Evolutionary conservation across 2,888 invertebrate species (phyloP).

Genomic region (Zaprionus obscuricornis): DNA sequence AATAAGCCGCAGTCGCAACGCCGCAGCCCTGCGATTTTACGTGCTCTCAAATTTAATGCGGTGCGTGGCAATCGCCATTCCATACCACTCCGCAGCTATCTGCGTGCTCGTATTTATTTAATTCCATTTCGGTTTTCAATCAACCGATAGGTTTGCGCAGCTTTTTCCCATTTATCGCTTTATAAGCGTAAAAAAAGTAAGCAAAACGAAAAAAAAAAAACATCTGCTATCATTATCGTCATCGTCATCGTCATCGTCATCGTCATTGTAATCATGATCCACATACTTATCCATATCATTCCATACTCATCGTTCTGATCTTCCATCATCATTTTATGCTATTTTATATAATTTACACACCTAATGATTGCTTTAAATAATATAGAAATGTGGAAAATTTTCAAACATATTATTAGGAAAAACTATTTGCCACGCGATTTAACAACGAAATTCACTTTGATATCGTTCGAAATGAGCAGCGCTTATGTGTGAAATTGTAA

Average conservation of each 20-base stretch:
- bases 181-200: slow-evolving; percentile 27
- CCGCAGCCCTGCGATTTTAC: slow-evolving; percentile 33
- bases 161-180: slow-evolving; percentile 51
- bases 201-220: slow-evolving; percentile 26
- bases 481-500: slow-evolving; percentile 28
- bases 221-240: slow-evolving; percentile 43
- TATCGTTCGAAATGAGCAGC: slow-evolving; percentile 48
- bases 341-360: slow-evolving; percentile 40
- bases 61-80: slow-evolving; percentile 59
- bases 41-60: slow-evolving; percentile 67
- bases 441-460: slow-evolving; percentile 67
- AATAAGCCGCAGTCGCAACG: slow-evolving; percentile 46
- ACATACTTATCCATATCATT: too few species aligned
- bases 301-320: too few species aligned
- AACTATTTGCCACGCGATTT: slow-evolving; percentile 78
- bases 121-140: slow-evolving; percentile 73
- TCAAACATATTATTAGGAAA: slow-evolving; percentile 39
- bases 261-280: slow-evolving; percentile 17
- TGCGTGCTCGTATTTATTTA: slow-evolving; percentile 67
- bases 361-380: slow-evolving; percentile 59
- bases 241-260: slow-evolving; percentile 3
- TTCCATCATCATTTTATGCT: slow-evolving; percentile 10
- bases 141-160: slow-evolving; percentile 69
- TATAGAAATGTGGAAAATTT: slow-evolving; percentile 30
- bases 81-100: slow-evolving; percentile 30